These are phyloP conservation scores for Brachypterus glaber DNA, from an alignment of 2,888 invertebrate genomes.

Conservation along the genomic window DNA sequence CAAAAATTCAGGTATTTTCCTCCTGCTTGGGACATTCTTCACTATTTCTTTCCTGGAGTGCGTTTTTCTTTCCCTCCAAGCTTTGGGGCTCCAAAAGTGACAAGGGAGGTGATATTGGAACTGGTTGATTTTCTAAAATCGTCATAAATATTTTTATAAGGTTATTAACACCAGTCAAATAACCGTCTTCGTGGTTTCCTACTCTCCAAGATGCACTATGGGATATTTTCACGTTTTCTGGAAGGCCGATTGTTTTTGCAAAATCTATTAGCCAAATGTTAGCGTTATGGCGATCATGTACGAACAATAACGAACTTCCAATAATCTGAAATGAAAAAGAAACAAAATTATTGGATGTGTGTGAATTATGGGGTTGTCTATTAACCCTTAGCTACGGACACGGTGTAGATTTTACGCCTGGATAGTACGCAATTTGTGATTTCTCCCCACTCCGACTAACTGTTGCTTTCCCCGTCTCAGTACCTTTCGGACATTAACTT, in stretches of 20 bases:
- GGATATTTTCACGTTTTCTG: constrained; percentile 60
- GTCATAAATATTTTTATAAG: constrained; percentile 75
- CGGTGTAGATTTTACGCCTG: too few relatives aligned
- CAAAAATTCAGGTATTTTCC: too few relatives aligned
- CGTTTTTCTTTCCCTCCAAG: constrained; percentile 16
- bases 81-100: constrained; percentile 30
- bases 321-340: constrained; percentile 53
- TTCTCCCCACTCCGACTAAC: too few relatives aligned
- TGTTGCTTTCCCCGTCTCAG: too few relatives aligned
- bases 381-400: too few relatives aligned
- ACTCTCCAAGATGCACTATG: constrained; percentile 84
- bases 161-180: constrained; percentile 84
- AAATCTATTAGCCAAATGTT: constrained; percentile 97
- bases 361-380: background rate
- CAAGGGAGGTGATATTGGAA: constrained; percentile 34
- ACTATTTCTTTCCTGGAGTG: constrained; percentile 10
- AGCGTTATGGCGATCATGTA: constrained; percentile 81
- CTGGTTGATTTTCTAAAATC: constrained; percentile 43
- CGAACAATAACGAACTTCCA: constrained; percentile 88
- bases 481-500: too few relatives aligned
- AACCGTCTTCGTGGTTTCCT: constrained; percentile 95
- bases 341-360: background rate
- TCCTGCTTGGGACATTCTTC: constrained; percentile 8
- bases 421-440: too few relatives aligned
- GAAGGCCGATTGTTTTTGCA: constrained; percentile 83